Conservation (phyloP, 2,888 invertebrate species). For the Oscheius myriophilus region DNA sequence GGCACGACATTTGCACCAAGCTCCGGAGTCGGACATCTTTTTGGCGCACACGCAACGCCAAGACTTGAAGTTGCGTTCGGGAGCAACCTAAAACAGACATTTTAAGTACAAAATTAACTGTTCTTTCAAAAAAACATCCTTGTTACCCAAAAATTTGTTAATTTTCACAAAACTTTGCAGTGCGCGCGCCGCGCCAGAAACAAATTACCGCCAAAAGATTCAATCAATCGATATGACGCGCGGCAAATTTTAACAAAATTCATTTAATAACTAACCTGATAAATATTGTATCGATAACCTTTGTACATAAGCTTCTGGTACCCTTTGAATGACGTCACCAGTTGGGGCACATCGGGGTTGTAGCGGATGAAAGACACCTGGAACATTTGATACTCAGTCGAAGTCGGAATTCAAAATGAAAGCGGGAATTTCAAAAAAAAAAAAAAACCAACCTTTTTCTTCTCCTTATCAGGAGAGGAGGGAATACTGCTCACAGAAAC, state of each 20-base stretch:
- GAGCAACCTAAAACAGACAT: constrained; percentile 46
- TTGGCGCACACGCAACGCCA: constrained; percentile 70
- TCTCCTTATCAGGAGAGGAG: constrained; percentile 54
- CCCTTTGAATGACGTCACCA: constrained; percentile 69
- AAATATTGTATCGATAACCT: constrained; percentile 69
- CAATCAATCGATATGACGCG: background rate
- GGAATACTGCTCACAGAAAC: constrained; percentile 55
- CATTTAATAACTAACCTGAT: constrained; percentile 50
- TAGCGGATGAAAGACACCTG: constrained; percentile 59
- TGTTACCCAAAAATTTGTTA: background rate
- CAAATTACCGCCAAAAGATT: background rate
- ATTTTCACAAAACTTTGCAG: background rate
- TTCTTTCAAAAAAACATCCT: background rate
- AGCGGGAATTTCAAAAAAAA: background rate
- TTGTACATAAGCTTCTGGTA: constrained; percentile 69
- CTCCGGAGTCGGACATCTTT: constrained; percentile 64
- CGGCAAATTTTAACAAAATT: background rate
- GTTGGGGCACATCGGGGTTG: constrained; percentile 65
- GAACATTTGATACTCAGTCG: constrained; percentile 18
- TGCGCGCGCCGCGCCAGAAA: too few relatives aligned
- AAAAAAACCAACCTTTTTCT: constrained; percentile 51
- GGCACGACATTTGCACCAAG: constrained; percentile 67
- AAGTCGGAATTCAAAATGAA: background rate
- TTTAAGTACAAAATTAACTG: too few relatives aligned
- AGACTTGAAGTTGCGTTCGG: constrained; percentile 62